Evolutionary conservation across 2,113 vertebrate species (phyloP).

Genomic region (Thermophis baileyi): DNA sequence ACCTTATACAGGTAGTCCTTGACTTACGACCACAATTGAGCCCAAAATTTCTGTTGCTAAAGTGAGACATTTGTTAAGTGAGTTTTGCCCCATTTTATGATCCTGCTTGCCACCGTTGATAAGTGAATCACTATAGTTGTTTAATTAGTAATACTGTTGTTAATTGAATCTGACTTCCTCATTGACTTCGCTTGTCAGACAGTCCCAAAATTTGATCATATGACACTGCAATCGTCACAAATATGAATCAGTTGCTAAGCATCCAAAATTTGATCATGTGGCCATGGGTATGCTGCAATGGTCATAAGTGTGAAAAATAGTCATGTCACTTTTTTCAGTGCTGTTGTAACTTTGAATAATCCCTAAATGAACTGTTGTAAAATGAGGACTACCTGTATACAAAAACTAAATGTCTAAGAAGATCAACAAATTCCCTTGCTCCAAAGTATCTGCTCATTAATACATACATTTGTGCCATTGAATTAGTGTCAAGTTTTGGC

Average conservation of each 20-base stretch:
- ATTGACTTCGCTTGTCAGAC: neutral
- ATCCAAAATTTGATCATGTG: neutral
- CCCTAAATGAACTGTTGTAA: neutral
- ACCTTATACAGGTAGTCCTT: neutral
- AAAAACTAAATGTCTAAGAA: neutral
- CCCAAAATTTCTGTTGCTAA: neutral
- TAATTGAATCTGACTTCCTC: neutral
- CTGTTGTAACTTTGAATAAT: neutral
- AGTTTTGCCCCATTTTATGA: neutral
- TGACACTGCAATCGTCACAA: neutral
- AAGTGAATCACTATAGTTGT: neutral
- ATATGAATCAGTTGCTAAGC: neutral
- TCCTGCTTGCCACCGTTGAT: neutral
- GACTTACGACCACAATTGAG: neutral
- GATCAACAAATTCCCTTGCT: too few relatives aligned
- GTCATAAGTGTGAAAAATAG: neutral
- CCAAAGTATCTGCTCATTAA: too few relatives aligned
- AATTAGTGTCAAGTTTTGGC: neutral
- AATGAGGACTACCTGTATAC: neutral
- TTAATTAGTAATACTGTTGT: neutral
- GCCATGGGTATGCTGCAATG: neutral
- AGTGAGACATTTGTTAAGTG: neutral
- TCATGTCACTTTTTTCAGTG: neutral
- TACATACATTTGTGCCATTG: neutral
- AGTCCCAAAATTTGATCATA: neutral